Conservation (phyloP, 2,113 vertebrate genomes). For the Microcebus murinus region DNA sequence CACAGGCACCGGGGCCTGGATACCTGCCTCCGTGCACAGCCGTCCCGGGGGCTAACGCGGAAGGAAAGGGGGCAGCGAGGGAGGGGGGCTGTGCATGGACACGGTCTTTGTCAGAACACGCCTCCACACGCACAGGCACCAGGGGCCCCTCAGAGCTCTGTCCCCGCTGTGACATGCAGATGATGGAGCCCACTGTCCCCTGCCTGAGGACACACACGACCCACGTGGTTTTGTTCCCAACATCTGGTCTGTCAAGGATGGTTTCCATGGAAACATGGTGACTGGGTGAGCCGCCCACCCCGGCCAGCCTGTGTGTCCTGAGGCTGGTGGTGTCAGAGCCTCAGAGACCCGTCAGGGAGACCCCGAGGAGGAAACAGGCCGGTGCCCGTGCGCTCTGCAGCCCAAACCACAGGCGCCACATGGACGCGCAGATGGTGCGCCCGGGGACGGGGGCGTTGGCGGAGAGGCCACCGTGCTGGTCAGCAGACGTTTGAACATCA, state of each 20-base stretch:
- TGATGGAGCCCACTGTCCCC: rapidly evolving
- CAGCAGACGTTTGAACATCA: not conserved
- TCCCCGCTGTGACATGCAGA: not conserved
- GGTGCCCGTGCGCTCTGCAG: rapidly evolving
- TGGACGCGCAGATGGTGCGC: rapidly evolving
- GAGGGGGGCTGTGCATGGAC: not conserved
- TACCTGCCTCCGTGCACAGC: not conserved
- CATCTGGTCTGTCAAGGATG: too few species aligned
- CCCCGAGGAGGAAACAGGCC: not conserved
- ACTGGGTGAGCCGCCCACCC: not conserved
- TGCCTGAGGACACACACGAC: rapidly evolving
- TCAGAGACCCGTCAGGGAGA: too few species aligned
- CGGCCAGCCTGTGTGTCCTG: not conserved
- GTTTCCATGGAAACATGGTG: not conserved
- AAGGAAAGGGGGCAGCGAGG: not conserved
- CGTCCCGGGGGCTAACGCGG: not conserved
- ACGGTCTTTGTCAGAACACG: rapidly evolving
- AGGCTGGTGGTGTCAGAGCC: too few species aligned
- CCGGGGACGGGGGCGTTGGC: not conserved
- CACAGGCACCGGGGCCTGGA: too few species aligned
- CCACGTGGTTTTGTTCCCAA: not conserved
- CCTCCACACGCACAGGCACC: rapidly evolving
- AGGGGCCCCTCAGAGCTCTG: not conserved
- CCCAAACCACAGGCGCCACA: rapidly evolving
- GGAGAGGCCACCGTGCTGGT: not conserved